These are phyloP conservation scores for Lepisosteus oculatus DNA, from an alignment of 2,113 vertebrate species.

Conservation along the genomic window DNA sequence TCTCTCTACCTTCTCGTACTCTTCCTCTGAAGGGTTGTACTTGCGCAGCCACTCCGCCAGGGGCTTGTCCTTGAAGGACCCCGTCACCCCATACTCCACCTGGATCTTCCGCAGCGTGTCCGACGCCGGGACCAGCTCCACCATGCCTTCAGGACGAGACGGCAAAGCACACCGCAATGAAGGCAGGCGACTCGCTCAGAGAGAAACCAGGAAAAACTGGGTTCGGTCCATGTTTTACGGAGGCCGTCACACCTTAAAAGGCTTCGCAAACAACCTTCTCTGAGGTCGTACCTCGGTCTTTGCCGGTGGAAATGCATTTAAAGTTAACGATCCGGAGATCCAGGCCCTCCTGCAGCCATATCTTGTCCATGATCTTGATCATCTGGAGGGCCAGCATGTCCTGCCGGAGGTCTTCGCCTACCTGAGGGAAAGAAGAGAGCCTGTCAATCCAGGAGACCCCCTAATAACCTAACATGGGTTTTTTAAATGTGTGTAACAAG, in stretches of 20 bases:
- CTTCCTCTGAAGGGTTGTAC: slow-evolving; percentile 95
- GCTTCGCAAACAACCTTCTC: not conserved
- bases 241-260: not conserved
- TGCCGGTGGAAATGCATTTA: slow-evolving; percentile 95
- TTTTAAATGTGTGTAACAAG: too few relatives aligned
- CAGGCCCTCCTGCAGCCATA: slow-evolving; percentile 95
- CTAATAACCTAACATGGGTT: too few relatives aligned
- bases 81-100: slow-evolving; percentile 94
- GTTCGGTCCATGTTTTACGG: not conserved
- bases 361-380: slow-evolving; percentile 98
- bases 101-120: slow-evolving; percentile 97
- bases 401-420: slow-evolving; percentile 94
- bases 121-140: slow-evolving; percentile 94
- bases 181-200: too few relatives aligned
- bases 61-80: slow-evolving; percentile 97
- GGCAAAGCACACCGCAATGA: too few relatives aligned
- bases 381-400: slow-evolving; percentile 98
- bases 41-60: slow-evolving; percentile 96
- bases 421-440: slow-evolving; percentile 57
- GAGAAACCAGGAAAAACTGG: too few relatives aligned
- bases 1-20: slow-evolving; percentile 90
- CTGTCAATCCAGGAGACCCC: too few relatives aligned
- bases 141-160: slow-evolving; percentile 74
- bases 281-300: slow-evolving; percentile 77
- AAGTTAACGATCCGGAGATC: slow-evolving; percentile 96